phyloP scores from a whole-genome alignment of 2,113 vertebrate species.

The Takifugu bimaculatus region DNA sequence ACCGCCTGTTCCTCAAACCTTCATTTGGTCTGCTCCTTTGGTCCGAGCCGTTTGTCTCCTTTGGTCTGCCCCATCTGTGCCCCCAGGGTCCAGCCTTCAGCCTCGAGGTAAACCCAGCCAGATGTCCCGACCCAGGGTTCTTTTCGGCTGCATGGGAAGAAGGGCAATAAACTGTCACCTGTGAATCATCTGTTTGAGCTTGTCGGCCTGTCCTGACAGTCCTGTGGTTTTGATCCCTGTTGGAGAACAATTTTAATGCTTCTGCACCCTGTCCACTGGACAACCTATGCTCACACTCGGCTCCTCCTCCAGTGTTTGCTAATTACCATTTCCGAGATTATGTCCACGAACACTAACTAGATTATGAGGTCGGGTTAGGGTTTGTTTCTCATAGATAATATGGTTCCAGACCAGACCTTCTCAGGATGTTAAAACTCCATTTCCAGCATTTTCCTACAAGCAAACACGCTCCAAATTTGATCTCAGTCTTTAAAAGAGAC shows the following conservation, averaged over 20 bases:
- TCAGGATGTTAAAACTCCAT: slow-evolving; percentile 4
- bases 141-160: slow-evolving; percentile 57
- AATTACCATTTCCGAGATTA: no score
- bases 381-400: slow-evolving; percentile 25
- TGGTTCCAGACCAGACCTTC: slow-evolving; percentile 11
- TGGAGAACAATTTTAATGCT: slow-evolving; percentile 74
- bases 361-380: neutral
- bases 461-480: slow-evolving; percentile 22
- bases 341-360: no score
- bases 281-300: no score
- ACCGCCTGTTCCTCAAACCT: slow-evolving; percentile 46
- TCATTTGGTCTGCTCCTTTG: slow-evolving; percentile 65
- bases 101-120: slow-evolving; percentile 66
- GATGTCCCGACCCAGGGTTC: slow-evolving; percentile 68
- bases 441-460: slow-evolving; percentile 7
- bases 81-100: slow-evolving; percentile 52
- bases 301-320: no score
- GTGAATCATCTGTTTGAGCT: slow-evolving; percentile 74
- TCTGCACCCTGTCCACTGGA: slow-evolving; percentile 63
- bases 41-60: slow-evolving; percentile 28
- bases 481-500: slow-evolving; percentile 21
- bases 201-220: slow-evolving; percentile 72
- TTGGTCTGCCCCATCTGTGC: slow-evolving; percentile 50
- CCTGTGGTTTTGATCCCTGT: slow-evolving; percentile 68
- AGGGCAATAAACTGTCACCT: slow-evolving; percentile 39